Percentiles rank a stretch among this genome's conserved stretches.
Conservation (phyloP, 2,888 invertebrate species). For the Vandiemenella viatica region DNA sequence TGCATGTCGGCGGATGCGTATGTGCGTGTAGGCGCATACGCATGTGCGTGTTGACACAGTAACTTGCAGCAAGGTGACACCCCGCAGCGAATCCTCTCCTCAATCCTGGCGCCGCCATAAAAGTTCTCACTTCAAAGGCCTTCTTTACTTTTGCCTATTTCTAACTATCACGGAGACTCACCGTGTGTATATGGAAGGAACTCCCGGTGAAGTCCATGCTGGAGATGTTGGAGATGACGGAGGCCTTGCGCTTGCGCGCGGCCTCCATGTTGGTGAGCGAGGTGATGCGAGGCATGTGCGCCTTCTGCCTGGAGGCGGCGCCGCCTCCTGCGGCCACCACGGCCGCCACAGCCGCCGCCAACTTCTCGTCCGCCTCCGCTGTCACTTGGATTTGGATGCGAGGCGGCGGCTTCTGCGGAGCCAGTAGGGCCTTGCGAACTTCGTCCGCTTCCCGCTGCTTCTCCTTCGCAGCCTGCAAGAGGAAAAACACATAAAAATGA, state of each 20-base stretch:
- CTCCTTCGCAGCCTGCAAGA: too few relatives aligned
- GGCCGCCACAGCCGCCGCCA: background rate
- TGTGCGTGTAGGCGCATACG: too few relatives aligned
- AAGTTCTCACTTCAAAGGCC: too few relatives aligned
- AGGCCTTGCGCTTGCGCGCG: constrained; percentile 41
- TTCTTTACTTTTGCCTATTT: too few relatives aligned
- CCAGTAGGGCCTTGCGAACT: background rate
- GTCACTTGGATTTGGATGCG: background rate
- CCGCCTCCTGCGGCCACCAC: background rate
- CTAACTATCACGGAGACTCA: too few relatives aligned
- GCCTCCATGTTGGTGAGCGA: constrained; percentile 8
- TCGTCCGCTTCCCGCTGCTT: background rate
- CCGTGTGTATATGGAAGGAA: constrained; percentile 51
- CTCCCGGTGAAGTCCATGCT: constrained; percentile 62
- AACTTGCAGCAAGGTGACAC: too few relatives aligned
- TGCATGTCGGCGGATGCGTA: too few relatives aligned
- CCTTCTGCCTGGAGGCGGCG: background rate
- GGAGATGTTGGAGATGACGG: constrained; percentile 55
- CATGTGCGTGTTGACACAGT: too few relatives aligned
- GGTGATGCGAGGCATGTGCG: constrained; percentile 7
- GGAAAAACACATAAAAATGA: too few relatives aligned
- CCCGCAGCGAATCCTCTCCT: too few relatives aligned
- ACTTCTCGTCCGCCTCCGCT: background rate
- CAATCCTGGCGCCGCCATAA: too few relatives aligned
- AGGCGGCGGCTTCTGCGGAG: too few relatives aligned